phyloP scores from a whole-genome alignment of 2,888 invertebrate species.

The Drosophila mettleri region DNA sequence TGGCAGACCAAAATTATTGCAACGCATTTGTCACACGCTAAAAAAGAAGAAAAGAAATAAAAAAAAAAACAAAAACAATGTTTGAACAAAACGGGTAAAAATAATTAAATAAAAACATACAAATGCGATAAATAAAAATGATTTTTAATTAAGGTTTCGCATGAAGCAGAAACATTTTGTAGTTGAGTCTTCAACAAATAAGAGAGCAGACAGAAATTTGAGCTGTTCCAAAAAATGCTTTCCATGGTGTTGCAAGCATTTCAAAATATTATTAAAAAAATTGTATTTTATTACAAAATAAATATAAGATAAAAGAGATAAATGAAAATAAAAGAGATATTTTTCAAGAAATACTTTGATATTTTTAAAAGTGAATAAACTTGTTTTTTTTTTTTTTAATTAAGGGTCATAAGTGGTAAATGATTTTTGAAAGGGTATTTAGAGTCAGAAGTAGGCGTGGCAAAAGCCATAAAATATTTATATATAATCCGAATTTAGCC shows the following conservation, averaged over 20 bases:
- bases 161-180: slow-evolving; percentile 17
- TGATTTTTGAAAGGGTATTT: too few relatives aligned
- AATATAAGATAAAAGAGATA: too few relatives aligned
- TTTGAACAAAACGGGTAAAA: slow-evolving; percentile 12
- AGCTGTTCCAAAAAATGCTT: not conserved
- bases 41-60: not conserved
- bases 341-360: too few relatives aligned
- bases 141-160: slow-evolving; percentile 71
- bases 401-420: too few relatives aligned
- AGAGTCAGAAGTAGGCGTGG: too few relatives aligned
- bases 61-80: not conserved
- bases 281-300: too few relatives aligned
- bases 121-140: slow-evolving; percentile 67
- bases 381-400: too few relatives aligned
- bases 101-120: slow-evolving; percentile 25
- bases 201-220: not conserved
- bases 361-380: too few relatives aligned
- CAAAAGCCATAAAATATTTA: too few relatives aligned
- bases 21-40: slow-evolving; percentile 69
- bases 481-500: too few relatives aligned
- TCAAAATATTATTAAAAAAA: too few relatives aligned
- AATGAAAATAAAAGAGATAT: too few relatives aligned
- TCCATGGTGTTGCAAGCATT: not conserved
- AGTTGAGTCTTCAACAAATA: slow-evolving; percentile 10
- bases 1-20: slow-evolving; percentile 70